A percentile compares a stretch with the other conserved stretches of the same genome.
phyloP scores from a whole-genome alignment of 2,888 invertebrate species.

The Lycophotia porphyrea region DNA sequence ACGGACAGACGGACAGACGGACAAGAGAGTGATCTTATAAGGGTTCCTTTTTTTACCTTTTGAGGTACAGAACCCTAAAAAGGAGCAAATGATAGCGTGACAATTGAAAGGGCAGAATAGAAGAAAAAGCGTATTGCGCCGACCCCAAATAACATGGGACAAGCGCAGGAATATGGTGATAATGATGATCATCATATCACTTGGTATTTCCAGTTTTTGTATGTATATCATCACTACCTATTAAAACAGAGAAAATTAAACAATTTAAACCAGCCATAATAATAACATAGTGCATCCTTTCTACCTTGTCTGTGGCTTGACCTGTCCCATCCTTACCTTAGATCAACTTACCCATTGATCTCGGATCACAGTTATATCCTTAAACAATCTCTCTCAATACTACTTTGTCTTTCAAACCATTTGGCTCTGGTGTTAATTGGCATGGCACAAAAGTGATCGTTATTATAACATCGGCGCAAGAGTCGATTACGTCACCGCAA shows the following conservation, averaged over 20 bases:
- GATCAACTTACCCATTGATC: not conserved
- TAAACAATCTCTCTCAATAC: not conserved
- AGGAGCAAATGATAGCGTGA: no score
- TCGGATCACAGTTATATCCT: not conserved
- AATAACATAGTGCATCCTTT: not conserved
- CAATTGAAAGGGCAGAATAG: not conserved
- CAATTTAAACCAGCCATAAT: not conserved
- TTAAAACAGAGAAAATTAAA: no score
- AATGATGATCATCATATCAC: not conserved
- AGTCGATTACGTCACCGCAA: slow-evolving; percentile 64
- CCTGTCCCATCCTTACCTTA: not conserved
- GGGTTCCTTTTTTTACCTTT: no score
- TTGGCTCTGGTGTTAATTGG: slow-evolving; percentile 60
- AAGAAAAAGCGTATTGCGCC: not conserved
- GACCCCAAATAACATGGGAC: not conserved
- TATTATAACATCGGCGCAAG: slow-evolving; percentile 65
- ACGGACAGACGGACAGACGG: no score
- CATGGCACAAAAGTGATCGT: slow-evolving; percentile 57
- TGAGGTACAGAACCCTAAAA: no score
- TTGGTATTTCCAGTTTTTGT: no score
- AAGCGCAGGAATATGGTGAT: not conserved
- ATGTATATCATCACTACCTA: not conserved
- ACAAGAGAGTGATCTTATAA: no score
- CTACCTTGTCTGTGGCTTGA: not conserved
- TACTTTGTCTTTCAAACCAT: slow-evolving; percentile 34